Base-by-base conservation (phyloP, 2,113 vertebrate genomes). In the Dicerorhinus sumatrensis region DNA sequence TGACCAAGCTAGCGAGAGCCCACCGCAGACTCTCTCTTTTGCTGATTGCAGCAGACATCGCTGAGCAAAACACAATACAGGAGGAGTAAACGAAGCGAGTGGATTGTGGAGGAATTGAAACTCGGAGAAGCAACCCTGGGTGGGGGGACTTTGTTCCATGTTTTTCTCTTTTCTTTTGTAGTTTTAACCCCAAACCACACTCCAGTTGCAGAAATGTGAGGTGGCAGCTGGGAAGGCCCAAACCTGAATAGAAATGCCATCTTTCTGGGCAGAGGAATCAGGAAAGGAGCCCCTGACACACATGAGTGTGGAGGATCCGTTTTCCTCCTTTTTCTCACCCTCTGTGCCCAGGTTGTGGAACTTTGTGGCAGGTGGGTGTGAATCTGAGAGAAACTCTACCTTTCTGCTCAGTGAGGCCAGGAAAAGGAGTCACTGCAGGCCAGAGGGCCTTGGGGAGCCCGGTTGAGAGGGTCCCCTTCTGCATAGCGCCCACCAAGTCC, bases 291-390 rank as follows among this genome's bases (percentile, higher is more conserved):
- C n/a, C 13, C 8, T 25, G 2, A n/a, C 25, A 18, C 25, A 25
- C 16, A 0, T 6, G 16, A 29, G 8, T 20, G 58, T 18, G 58
- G 36, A 62, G 13, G 79, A 3, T 12, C 9, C 5, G 0, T 56
- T 79, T 51, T 79, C 76, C 17, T 25, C 10, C 62, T 65, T 16
- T 58, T 39, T 42, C 58, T 31, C 8, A 3, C 16, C 3, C 58
- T 62, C 14, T 39, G 4, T 62, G 36, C 76, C 1, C 3, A 2
- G 6, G 16, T 10, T 31, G 36, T 7, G 58, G 58, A 29, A 5
- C 80, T 63, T 42, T 1, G 8, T 3, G 5, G 80, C 36, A 2
- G 36, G 23, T 14, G 6, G 58, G 36, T 62, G 36, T 42, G 36
- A 9, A 5, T 83, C 56, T 60, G 56, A 60, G n/a, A 27, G 80